Evolutionary conservation across 2,797 vertebrate genomes (phyloP), one percentile per base, ranked within the genome.

Genomic region (Peromyscus aztecus): DNA sequence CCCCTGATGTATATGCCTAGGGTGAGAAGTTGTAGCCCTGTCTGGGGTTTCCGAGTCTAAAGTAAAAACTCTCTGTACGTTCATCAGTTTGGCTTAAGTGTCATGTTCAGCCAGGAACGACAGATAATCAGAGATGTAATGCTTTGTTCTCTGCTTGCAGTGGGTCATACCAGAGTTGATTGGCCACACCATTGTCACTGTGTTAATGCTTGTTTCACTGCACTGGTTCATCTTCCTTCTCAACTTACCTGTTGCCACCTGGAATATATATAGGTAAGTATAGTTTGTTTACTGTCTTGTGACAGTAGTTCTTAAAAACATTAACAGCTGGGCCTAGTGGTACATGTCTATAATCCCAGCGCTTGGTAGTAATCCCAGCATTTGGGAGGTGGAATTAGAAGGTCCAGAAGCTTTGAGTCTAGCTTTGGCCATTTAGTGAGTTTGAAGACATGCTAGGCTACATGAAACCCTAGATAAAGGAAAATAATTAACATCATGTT

Each of bases 211-310:
- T 59, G 98, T 99, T 91, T 99, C 99, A 52, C 98, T 99, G 99
- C 99, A 99, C 99, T 99, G 99, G 99, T 99, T 99, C 98, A 99
- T 99, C 98, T 99, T 99, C 95, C 99, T 99, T 55, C 99, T 99
- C 97, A 99, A 99, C 98, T 95, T 99, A 76, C 99, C 99, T 29
- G 99, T 99, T 97, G 99, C 99, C 84, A 98, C 98, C 8, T 99
- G 99, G 99, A 99, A 99, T 98, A 98, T 99, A 89, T 99, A 99
- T 95, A 99, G 99, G 99, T 99, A 97, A 98, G 98, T 97, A 63
- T 61, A n/a, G 17, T 89, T 59, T 19, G 9, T 52, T 3, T 76
- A 34, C 65, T 21, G 31, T 52, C 86, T 96, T 11, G 0, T 37
- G 17, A 67, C 17, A 21, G n/a, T 21, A 37, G 55, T 24, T 89